Percentiles rank a stretch among this genome's conserved stretches.
phyloP scores from a whole-genome alignment of 2,113 vertebrate species.

The Albula glossodonta region DNA sequence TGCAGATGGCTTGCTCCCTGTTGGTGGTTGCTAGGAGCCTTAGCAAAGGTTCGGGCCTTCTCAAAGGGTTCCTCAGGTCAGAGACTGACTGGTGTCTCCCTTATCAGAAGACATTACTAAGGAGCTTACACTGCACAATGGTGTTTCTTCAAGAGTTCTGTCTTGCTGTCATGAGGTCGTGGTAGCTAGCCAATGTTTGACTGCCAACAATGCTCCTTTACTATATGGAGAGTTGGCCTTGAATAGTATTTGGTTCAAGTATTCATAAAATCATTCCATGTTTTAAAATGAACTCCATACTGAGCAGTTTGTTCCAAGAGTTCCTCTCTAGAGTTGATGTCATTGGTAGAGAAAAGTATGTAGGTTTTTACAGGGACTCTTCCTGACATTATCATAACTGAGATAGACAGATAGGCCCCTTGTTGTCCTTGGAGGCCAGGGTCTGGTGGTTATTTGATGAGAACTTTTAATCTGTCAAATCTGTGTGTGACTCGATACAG shows the following conservation, averaged over 20 bases:
- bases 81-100: slow-evolving; percentile 1
- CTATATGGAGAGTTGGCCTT: too few species aligned
- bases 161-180: background rate
- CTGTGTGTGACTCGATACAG: background rate
- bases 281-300: background rate
- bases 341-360: background rate
- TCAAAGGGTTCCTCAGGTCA: slow-evolving; percentile 40
- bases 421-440: background rate
- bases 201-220: too few species aligned
- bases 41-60: slow-evolving; percentile 49
- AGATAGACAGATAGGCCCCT: slow-evolving; percentile 4
- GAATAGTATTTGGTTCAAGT: too few species aligned
- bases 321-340: background rate
- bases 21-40: slow-evolving; percentile 62
- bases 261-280: slow-evolving; percentile 3
- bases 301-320: background rate
- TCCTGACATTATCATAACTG: slow-evolving; percentile 14
- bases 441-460: slow-evolving; percentile 15
- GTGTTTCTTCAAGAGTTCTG: background rate
- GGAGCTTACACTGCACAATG: background rate
- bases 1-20: slow-evolving; percentile 39
- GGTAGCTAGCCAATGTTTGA: background rate
- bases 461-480: background rate
- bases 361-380: background rate
- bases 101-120: background rate